Conservation (phyloP, 2,888 invertebrate genomes). For the Agriopis leucophaearia region DNA sequence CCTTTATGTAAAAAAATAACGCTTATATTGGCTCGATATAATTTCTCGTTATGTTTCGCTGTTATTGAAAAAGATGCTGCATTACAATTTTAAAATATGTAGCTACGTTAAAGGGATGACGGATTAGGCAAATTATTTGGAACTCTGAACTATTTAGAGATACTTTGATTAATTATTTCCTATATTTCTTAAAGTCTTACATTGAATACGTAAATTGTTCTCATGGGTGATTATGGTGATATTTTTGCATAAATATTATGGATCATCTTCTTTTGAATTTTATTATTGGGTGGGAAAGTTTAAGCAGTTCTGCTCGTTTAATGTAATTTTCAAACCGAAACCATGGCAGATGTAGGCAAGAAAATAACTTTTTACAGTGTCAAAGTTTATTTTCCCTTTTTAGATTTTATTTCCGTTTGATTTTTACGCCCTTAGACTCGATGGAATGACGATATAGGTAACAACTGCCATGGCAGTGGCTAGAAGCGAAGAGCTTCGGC, state of each 20-base stretch:
- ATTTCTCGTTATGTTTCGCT: neutral
- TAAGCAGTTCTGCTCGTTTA: neutral
- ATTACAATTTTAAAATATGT: conserved; percentile 10
- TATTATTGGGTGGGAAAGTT: neutral
- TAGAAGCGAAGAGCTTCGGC: no score
- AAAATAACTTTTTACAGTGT: no score
- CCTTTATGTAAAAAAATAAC: conserved; percentile 34
- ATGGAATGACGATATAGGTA: no score
- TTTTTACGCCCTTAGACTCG: no score
- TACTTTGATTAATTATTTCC: conserved; percentile 71
- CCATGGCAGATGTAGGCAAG: no score
- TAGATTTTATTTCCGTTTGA: no score
- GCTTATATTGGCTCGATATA: conserved; percentile 35
- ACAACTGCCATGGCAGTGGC: no score
- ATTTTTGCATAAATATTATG: conserved; percentile 59
- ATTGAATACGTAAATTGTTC: conserved; percentile 55
- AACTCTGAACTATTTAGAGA: conserved; percentile 46
- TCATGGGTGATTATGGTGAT: conserved; percentile 42
- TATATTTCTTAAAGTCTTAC: conserved; percentile 59
- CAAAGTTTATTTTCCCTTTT: no score
- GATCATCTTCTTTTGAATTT: neutral
- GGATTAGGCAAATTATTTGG: conserved; percentile 71
- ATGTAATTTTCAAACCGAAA: no score
- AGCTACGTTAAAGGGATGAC: conserved; percentile 49
- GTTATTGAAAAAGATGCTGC: conserved; percentile 3